Conservation (phyloP, 2,888 invertebrate genomes). For the Tigriopus californicus region DNA sequence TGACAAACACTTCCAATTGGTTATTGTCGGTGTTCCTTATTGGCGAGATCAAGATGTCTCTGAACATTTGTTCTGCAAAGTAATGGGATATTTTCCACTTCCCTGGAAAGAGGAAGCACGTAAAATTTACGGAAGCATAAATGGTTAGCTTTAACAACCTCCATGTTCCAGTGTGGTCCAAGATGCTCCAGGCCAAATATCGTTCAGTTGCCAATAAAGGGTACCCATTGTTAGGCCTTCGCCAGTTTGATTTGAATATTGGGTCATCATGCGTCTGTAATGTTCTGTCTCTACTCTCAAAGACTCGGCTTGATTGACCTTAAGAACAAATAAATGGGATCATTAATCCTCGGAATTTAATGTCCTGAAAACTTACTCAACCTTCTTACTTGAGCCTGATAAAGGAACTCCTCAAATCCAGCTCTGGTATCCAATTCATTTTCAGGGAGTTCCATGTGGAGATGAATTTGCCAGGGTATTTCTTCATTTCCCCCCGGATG, state of each 20-base stretch:
- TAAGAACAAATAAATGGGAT: constrained; percentile 15
- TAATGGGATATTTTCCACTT: neutral
- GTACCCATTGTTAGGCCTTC: constrained; percentile 71
- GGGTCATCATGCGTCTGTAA: constrained; percentile 43
- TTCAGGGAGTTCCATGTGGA: constrained; percentile 41
- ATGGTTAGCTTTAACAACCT: neutral
- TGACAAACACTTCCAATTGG: neutral
- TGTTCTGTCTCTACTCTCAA: constrained; percentile 66
- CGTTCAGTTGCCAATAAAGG: constrained; percentile 93
- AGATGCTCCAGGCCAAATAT: constrained; percentile 90
- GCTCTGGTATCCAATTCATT: constrained; percentile 25
- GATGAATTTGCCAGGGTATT: constrained; percentile 40
- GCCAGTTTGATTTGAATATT: constrained; percentile 24
- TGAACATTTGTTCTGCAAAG: neutral
- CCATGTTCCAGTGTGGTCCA: constrained; percentile 68
- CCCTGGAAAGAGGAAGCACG: neutral
- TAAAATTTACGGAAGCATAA: neutral
- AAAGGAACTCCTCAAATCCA: constrained; percentile 47
- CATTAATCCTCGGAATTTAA: neutral
- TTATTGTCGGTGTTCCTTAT: neutral
- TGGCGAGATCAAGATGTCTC: neutral
- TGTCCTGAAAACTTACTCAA: neutral
- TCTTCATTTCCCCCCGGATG: constrained; percentile 49
- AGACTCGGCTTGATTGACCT: constrained; percentile 61
- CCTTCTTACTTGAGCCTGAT: constrained; percentile 56